These are phyloP conservation scores for Oreochromis grahami DNA, from an alignment of 2,797 vertebrate genomes.

Conservation along the genomic window DNA sequence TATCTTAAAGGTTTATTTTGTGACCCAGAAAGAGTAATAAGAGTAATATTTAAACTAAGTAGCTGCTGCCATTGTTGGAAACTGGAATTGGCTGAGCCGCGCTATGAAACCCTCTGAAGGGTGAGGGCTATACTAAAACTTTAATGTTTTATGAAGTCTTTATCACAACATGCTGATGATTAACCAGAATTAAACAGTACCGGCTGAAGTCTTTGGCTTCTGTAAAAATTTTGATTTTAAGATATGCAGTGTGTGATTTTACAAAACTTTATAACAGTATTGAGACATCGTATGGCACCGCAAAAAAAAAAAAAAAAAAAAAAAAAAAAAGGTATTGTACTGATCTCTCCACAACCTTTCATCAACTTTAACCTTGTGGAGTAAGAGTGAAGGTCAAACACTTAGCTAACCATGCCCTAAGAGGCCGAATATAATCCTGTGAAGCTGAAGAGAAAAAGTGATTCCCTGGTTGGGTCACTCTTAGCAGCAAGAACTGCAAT, in stretches of 20 bases:
- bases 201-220: not conserved
- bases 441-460: not conserved
- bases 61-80: too few relatives aligned
- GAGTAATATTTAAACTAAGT: too few relatives aligned
- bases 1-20: too few relatives aligned
- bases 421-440: not conserved
- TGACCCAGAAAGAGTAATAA: too few relatives aligned
- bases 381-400: not conserved
- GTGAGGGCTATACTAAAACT: too few relatives aligned
- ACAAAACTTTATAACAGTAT: not conserved
- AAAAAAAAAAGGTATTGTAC: not conserved
- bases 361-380: not conserved
- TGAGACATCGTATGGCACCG: not conserved
- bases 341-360: not conserved
- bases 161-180: not conserved
- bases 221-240: not conserved
- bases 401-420: not conserved
- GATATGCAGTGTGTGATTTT: accelerated
- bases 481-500: not conserved
- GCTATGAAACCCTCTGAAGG: too few relatives aligned
- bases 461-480: not conserved
- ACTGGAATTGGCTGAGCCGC: too few relatives aligned
- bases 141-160: too few relatives aligned
- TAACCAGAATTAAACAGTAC: not conserved
- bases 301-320: too few relatives aligned